Evolutionary conservation across 2,888 invertebrate species (phyloP), one percentile per base, ranked within the genome.

Genomic region (Leucania comma): DNA sequence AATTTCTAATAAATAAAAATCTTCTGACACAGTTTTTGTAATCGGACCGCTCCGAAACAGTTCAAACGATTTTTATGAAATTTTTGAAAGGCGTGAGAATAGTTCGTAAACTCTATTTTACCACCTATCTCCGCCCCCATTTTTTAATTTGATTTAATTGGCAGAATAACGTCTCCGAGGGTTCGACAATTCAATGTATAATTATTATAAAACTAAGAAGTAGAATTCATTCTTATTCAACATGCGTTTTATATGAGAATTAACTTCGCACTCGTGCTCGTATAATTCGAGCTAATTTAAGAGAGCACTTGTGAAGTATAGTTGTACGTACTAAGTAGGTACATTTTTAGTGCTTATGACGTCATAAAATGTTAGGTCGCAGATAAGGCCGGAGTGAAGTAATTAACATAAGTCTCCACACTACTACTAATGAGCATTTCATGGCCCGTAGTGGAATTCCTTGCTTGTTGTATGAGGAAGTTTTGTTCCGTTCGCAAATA

Each of bases 311-410:
- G 71, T 77, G 67, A 77, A 78, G 67, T 67, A 56, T 22, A 75
- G 48, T 20, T 80, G 75, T 78, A 22, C 62, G 57, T 73, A 51
- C 77, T 17, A 20, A 57, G 80, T 17, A 20, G 53, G 80, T 63
- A 75, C 53, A 80, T 60, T 78, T 81, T 76, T 81, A 81, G 60
- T 71, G 58, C 61, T 81, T 48, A 70, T 60, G 71, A 67, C 78
- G 66, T 63, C 76, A 68, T 80, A 68, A 75, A 70, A 76, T 32
- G 66, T 69, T 75, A 59, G 65, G 58, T 26, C 59, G 57, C 32
- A 73, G 75, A 80, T 77, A 77, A 80, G 61, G 75, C 5, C 60
- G 26, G 54, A 63, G 51, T 75, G 48, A 26, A 74, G 63, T 68
- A 77, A 77, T 80, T 80, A 80, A 80, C 80, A 67, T 67, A 56